Conservation (phyloP, 92 coral and sea anemone genomes). For the Siderastrea radians region DNA sequence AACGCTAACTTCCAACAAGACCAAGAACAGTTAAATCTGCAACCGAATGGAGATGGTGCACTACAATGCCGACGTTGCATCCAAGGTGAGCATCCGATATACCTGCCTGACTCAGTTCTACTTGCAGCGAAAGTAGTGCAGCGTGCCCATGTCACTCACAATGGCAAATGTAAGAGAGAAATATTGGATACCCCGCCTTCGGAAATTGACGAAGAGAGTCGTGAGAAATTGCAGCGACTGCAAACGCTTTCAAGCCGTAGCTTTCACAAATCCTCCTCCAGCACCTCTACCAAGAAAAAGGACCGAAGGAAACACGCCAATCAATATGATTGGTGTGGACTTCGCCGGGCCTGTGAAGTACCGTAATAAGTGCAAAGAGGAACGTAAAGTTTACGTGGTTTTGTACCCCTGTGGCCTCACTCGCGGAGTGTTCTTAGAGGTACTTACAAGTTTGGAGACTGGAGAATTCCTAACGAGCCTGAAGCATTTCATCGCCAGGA, state of each 20-base stretch:
- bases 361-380: slow-evolving; percentile 47
- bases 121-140: slow-evolving; percentile 52
- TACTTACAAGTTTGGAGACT: slow-evolving; percentile 66
- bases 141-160: slow-evolving; percentile 60
- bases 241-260: slow-evolving; percentile 67
- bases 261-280: slow-evolving; percentile 54
- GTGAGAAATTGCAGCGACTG: slow-evolving; percentile 70
- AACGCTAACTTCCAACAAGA: slow-evolving; percentile 41
- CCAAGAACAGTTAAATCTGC: slow-evolving; percentile 63
- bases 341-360: slow-evolving; percentile 73
- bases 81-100: slow-evolving; percentile 66
- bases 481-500: slow-evolving; percentile 50
- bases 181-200: slow-evolving; percentile 77
- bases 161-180: slow-evolving; percentile 70
- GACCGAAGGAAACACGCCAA: slow-evolving; percentile 59
- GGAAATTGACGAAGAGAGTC: slow-evolving; percentile 55
- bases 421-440: slow-evolving; percentile 71
- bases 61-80: slow-evolving; percentile 70
- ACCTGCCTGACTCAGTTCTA: slow-evolving; percentile 57
- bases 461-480: slow-evolving; percentile 61
- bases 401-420: slow-evolving; percentile 70
- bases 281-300: slow-evolving; percentile 55
- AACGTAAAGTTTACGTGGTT: slow-evolving; percentile 62
- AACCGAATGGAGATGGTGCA: slow-evolving; percentile 56
- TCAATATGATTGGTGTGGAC: slow-evolving; percentile 61